A percentile compares a stretch with the other conserved stretches of the same genome.
Conservation (phyloP, 2,113 vertebrate species). For the Alethe castanea region DNA sequence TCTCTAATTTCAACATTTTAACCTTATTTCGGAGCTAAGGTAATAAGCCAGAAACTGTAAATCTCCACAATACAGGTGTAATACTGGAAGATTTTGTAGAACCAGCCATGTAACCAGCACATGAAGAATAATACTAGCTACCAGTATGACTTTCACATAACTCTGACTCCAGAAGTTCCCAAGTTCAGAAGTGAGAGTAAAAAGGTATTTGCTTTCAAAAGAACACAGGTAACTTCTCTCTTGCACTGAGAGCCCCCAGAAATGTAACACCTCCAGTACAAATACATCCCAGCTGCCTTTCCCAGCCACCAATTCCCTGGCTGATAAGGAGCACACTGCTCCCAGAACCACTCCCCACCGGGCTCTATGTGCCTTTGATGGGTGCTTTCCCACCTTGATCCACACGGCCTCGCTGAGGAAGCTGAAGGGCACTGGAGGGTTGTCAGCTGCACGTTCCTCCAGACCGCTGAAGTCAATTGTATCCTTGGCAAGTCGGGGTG, state of each 20-base stretch:
- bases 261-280: rapidly evolving
- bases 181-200: background rate
- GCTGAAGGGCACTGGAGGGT: constrained; percentile 85
- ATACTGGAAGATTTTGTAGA: background rate
- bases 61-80: background rate
- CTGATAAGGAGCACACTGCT: rapidly evolving
- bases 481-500: constrained; percentile 85
- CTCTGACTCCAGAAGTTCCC: background rate
- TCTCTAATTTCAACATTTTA: background rate
- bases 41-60: background rate
- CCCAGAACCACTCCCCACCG: rapidly evolving
- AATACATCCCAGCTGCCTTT: background rate
- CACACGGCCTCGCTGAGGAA: constrained; percentile 83
- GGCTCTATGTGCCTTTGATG: rapidly evolving
- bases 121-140: background rate
- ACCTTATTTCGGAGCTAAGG: background rate
- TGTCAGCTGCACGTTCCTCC: constrained; percentile 74
- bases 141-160: background rate
- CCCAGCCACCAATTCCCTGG: background rate
- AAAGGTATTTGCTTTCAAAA: background rate
- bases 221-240: background rate
- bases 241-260: background rate
- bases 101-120: background rate
- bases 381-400: constrained; percentile 72
- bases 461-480: constrained; percentile 81